phyloP scores from a whole-genome alignment of 1,140 invertebrate genomes.

The Dendroctonus valens region DNA sequence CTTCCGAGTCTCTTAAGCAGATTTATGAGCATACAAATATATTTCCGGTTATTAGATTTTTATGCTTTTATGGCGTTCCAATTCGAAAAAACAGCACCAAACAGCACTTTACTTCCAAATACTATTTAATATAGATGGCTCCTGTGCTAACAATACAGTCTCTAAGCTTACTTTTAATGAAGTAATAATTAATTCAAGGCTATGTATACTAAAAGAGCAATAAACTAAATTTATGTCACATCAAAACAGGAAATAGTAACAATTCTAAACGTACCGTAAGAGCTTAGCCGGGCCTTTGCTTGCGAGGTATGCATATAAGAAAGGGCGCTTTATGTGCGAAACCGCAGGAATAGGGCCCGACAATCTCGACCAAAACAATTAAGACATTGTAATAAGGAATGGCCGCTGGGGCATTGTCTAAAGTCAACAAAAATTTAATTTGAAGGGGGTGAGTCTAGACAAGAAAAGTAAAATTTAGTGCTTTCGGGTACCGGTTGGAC shows the following conservation, averaged over 20 bases:
- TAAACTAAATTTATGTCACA: slow-evolving; percentile 3
- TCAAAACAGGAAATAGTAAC: slow-evolving; percentile 20
- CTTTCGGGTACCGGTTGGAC: not conserved
- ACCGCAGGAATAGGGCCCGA: slow-evolving; percentile 31
- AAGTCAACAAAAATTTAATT: slow-evolving; percentile 37
- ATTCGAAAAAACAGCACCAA: no score
- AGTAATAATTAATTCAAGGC: no score
- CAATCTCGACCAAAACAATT: slow-evolving; percentile 38
- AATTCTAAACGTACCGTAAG: slow-evolving; percentile 26
- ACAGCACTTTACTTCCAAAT: no score
- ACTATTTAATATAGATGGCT: no score
- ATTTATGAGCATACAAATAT: no score
- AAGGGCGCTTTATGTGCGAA: slow-evolving; percentile 33
- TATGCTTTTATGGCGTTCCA: no score
- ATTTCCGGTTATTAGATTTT: no score
- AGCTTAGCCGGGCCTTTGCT: slow-evolving; percentile 25
- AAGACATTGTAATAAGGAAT: slow-evolving; percentile 38
- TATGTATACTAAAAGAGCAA: no score
- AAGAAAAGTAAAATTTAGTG: slow-evolving; percentile 34
- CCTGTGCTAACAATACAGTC: no score
- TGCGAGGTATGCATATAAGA: slow-evolving; percentile 34
- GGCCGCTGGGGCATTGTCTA: slow-evolving; percentile 34
- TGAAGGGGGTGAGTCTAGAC: slow-evolving; percentile 31
- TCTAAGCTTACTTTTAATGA: no score
- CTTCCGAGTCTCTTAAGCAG: no score